These are phyloP conservation scores for Neodontobutis hainanensis DNA, from an alignment of 2,113 vertebrate genomes.

Conservation along the genomic window DNA sequence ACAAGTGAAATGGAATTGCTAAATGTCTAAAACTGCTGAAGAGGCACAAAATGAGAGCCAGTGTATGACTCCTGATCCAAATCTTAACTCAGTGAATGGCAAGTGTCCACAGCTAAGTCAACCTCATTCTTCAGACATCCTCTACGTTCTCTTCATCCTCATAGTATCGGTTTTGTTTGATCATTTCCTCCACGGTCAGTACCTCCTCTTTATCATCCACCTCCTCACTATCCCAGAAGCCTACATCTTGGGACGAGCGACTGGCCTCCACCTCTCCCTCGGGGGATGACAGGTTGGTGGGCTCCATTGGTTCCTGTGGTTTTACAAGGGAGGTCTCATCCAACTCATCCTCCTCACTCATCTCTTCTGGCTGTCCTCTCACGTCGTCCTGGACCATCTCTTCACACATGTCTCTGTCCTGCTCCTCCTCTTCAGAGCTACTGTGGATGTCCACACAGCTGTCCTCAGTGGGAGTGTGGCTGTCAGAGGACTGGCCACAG, in stretches of 20 bases:
- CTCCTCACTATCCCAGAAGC: conserved; percentile 88
- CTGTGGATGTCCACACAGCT: conserved; percentile 51
- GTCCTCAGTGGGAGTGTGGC: conserved; percentile 39
- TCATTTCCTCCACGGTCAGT: conserved; percentile 90
- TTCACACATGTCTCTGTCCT: conserved; percentile 29
- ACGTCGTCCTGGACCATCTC: conserved; percentile 14
- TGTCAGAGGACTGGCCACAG: conserved; percentile 7
- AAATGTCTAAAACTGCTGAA: conserved; percentile 7
- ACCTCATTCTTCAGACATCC: conserved; percentile 23
- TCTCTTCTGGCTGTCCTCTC: conserved; percentile 28
- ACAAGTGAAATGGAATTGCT: conserved; percentile 11
- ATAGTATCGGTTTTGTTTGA: conserved; percentile 93
- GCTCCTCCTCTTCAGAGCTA: conserved; percentile 58
- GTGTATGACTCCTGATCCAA: conserved; percentile 6
- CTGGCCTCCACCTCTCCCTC: conserved; percentile 72
- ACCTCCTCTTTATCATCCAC: conserved; percentile 53
- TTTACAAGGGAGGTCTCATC: conserved; percentile 44
- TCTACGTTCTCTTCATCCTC: conserved; percentile 78
- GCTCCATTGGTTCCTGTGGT: conserved; percentile 48
- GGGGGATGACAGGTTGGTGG: conserved; percentile 55
- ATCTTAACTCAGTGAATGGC: not conserved
- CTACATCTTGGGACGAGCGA: conserved; percentile 83
- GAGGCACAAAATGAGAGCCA: conserved; percentile 50
- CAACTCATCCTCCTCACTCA: conserved; percentile 39
- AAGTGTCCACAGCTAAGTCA: not conserved